Percentiles rank a stretch among this genome's conserved stretches.
Evolutionary conservation across 2,113 vertebrate genomes (phyloP).

Genomic region (Xenotilapia longispinis): DNA sequence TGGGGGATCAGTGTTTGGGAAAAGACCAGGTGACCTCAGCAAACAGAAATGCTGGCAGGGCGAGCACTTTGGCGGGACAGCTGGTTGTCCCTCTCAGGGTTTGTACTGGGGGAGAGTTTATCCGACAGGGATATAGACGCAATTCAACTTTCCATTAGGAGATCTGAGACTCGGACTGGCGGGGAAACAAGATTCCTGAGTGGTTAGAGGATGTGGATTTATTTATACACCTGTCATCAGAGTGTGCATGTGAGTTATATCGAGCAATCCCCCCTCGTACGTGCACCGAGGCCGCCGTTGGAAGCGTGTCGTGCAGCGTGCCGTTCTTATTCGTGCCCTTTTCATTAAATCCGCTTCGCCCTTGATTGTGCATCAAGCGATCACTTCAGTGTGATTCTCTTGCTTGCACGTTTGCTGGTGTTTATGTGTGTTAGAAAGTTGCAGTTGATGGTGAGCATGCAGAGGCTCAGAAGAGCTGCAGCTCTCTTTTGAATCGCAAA

Average conservation of each 20-base stretch:
- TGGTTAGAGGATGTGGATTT: neutral
- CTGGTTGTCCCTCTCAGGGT: conserved; percentile 9
- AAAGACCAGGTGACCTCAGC: conserved; percentile 44
- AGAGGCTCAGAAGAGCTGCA: neutral
- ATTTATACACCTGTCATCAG: conserved; percentile 5
- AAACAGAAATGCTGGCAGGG: conserved; percentile 34
- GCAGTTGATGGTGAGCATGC: neutral
- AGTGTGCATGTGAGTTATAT: neutral
- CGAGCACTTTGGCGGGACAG: conserved; percentile 37
- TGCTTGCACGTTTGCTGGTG: neutral
- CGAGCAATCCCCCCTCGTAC: neutral
- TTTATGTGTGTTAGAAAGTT: neutral
- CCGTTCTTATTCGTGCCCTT: neutral
- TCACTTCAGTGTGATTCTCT: neutral
- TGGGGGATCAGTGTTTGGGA: neutral
- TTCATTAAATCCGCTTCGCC: neutral
- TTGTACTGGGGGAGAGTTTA: neutral
- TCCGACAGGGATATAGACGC: conserved; percentile 3
- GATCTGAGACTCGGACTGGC: conserved; percentile 16
- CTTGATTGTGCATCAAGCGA: neutral
- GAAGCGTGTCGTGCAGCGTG: neutral
- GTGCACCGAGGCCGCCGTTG: neutral
- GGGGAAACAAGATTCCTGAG: neutral
- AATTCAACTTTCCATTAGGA: conserved; percentile 52
- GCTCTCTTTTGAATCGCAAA: conserved; percentile 13